Evolutionary conservation across 1,140 invertebrate species (phyloP), one percentile per base, ranked within the genome.

Genomic region (Aphidius gifuensis): DNA sequence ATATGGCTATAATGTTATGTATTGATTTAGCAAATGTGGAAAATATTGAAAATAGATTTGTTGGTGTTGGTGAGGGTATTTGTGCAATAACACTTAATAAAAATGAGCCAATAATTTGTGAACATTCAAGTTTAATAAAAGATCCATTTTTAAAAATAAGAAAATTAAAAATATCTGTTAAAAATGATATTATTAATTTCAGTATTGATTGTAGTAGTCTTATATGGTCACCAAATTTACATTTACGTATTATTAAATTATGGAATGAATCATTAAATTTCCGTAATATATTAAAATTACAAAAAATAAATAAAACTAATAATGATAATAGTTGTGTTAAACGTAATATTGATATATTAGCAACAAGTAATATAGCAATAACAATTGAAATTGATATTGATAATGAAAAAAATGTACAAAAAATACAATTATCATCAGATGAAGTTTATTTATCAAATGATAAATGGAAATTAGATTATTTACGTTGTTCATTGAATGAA

Each of bases 401-500:
- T 2, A 65, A 71, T 60, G 78, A 82, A 49, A 80, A 74, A 60
- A 64, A 76, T 2, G 65, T 71, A 58, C 78, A 82, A 49, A 80
- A 74, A 60, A 64, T 82, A 32, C 76, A 80, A 62, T 50, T 81
- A 5, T 77, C 74, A 39, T 79, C 78, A 0, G 78, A 79, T 64
- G 72, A 80, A 49, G 64, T 82, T 40, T 68, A 77, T n/a, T 79
- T 76, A 73, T 75, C 71, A 0, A 71, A 76, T 21, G 72, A 71
- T 32, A 78, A 81, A 65, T 80, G 78, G 77, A 71, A 60, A 43
- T 60, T 81, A 2, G 76, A 75, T 64, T 80, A 76, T 43, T 62
- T 79, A 9, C 68, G 75, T 60, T 70, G 67, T 60, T 84, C 87
- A 11, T 84, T 94, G 64, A 91, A 94, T 71, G 85, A 86, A 61